phyloP scores from a whole-genome alignment of 2,113 vertebrate species.

The Lamprotornis superbus region DNA sequence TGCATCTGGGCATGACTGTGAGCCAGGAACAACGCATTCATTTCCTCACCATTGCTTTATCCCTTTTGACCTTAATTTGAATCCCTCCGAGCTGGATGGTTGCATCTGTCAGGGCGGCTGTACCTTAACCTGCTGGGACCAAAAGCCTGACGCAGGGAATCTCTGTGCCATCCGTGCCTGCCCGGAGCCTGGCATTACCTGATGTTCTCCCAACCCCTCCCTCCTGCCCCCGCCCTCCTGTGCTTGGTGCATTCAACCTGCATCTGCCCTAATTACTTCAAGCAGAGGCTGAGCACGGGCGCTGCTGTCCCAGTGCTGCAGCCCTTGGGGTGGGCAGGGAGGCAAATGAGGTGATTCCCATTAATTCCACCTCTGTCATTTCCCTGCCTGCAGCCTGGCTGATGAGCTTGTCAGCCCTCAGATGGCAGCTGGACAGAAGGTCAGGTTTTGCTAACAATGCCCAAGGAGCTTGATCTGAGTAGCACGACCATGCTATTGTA shows the following conservation, averaged over 20 bases:
- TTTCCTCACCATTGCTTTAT: constrained; percentile 26
- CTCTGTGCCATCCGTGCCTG: not conserved
- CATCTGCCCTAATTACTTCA: not conserved
- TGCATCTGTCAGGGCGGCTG: not conserved
- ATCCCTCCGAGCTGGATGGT: not conserved
- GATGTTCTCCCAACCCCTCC: not conserved
- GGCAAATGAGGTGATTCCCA: not conserved
- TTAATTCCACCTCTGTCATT: not conserved
- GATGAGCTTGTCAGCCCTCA: not conserved
- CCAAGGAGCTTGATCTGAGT: not conserved
- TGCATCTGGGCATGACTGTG: constrained; percentile 24
- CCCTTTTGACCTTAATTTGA: constrained; percentile 44
- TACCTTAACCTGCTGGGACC: constrained; percentile 39
- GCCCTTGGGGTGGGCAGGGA: not conserved
- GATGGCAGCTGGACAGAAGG: not conserved
- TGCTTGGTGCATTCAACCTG: not conserved
- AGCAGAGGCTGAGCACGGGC: not conserved
- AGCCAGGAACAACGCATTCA: not conserved
- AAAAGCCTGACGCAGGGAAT: not conserved
- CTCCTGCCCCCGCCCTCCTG: not conserved
- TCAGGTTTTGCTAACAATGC: not conserved
- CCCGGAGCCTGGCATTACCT: rapidly evolving
- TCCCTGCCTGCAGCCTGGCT: not conserved
- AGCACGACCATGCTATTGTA: not conserved
- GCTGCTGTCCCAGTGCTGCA: not conserved